Evolutionary conservation across 2,888 invertebrate species (phyloP).

Genomic region (Agrilus mali): DNA sequence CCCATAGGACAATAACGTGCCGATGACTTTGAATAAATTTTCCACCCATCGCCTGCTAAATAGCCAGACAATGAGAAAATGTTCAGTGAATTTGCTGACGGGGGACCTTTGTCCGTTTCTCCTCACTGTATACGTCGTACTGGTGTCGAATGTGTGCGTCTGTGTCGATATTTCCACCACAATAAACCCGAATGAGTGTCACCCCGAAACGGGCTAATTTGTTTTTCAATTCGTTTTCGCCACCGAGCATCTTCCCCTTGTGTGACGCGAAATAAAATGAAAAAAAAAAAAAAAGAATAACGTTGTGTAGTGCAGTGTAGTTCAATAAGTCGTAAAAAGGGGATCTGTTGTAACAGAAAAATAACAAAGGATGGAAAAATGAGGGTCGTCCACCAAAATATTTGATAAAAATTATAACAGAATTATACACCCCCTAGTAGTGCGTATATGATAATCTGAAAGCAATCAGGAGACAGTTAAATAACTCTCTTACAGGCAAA

Average conservation of each 20-base stretch:
- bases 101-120: conserved; percentile 11
- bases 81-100: conserved; percentile 20
- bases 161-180: conserved; percentile 24
- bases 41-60: conserved; percentile 32
- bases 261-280: no score
- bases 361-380: no score
- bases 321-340: no score
- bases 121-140: conserved; percentile 24
- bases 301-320: no score
- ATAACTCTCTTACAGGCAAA: no score
- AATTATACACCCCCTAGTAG: conserved; percentile 1
- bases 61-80: conserved; percentile 27
- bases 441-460: not conserved
- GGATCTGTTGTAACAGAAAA: no score
- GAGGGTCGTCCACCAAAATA: no score
- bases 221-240: no score
- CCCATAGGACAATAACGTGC: conserved; percentile 20
- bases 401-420: no score
- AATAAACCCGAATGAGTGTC: conserved; percentile 22
- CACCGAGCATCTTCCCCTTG: no score
- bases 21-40: conserved; percentile 29
- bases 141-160: conserved; percentile 10
- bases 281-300: no score
- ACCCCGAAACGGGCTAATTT: conserved; percentile 21
- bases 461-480: no score